phyloP scores from a whole-genome alignment of 2,888 invertebrate genomes.

The Tiliacea citrago region DNA sequence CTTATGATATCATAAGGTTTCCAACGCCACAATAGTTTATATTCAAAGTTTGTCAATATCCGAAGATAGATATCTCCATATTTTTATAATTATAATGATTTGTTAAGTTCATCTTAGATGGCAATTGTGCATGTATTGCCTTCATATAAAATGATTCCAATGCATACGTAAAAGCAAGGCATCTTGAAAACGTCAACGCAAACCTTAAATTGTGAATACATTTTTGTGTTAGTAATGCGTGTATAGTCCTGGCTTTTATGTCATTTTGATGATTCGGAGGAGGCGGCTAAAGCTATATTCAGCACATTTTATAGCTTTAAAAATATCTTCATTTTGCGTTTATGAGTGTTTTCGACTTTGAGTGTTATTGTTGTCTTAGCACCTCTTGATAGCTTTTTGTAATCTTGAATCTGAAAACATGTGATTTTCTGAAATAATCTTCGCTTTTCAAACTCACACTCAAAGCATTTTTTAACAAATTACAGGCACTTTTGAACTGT shows the following conservation, averaged over 20 bases:
- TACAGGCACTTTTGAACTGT: not conserved
- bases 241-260: constrained; percentile 50
- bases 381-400: not conserved
- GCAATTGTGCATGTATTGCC: not conserved
- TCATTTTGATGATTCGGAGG: constrained; percentile 36
- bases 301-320: constrained; percentile 39
- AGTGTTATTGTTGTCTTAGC: constrained; percentile 15
- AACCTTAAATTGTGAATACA: constrained; percentile 20
- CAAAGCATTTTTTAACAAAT: not conserved
- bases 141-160: not conserved
- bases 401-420: not conserved
- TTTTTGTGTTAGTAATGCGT: constrained; percentile 34
- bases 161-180: not conserved
- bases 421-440: not conserved
- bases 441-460: not conserved
- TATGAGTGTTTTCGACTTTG: constrained; percentile 26
- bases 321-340: constrained; percentile 45
- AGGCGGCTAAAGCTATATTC: constrained; percentile 37
- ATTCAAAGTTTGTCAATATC: not conserved
- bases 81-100: not conserved
- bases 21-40: not conserved
- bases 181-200: constrained; percentile 24
- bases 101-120: not conserved
- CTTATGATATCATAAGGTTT: not conserved
- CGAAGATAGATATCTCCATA: not conserved